A percentile compares a stretch with the other conserved stretches of the same genome.
phyloP scores from a whole-genome alignment of 1,140 invertebrate genomes.

The Oreohelix idahoensis region DNA sequence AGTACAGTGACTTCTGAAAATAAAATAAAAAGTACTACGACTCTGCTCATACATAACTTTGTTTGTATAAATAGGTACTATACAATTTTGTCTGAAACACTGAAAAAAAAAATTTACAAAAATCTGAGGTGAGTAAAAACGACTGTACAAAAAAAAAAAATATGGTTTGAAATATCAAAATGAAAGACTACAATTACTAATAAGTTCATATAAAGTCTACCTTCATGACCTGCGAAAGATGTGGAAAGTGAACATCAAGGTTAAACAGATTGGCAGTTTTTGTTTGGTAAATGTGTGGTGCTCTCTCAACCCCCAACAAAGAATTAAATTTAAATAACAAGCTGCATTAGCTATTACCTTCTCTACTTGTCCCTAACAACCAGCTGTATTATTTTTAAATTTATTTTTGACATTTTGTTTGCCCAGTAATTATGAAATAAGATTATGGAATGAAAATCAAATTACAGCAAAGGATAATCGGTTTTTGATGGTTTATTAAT shows the following conservation, averaged over 20 bases:
- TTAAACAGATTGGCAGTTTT: background rate
- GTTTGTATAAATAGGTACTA: background rate
- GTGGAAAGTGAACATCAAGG: background rate
- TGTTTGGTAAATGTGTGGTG: too few relatives aligned
- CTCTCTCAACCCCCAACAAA: too few relatives aligned
- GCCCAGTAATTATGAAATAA: too few relatives aligned
- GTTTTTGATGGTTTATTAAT: too few relatives aligned
- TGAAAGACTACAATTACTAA: background rate
- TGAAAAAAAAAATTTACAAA: background rate
- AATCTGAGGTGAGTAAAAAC: background rate
- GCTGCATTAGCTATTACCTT: too few relatives aligned
- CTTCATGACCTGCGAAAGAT: constrained; percentile 12
- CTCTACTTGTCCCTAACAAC: too few relatives aligned
- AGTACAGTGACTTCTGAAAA: background rate
- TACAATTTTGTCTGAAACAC: background rate
- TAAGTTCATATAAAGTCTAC: background rate
- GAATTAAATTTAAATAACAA: too few relatives aligned
- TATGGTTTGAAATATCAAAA: background rate
- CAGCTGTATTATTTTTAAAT: too few relatives aligned
- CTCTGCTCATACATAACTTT: background rate
- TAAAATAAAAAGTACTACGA: background rate
- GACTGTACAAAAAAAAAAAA: too few relatives aligned
- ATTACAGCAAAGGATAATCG: too few relatives aligned
- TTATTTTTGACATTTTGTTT: too few relatives aligned
- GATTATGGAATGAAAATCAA: too few relatives aligned